phyloP scores from a whole-genome alignment of 1,140 invertebrate genomes.

The Chlorops oryzae region DNA sequence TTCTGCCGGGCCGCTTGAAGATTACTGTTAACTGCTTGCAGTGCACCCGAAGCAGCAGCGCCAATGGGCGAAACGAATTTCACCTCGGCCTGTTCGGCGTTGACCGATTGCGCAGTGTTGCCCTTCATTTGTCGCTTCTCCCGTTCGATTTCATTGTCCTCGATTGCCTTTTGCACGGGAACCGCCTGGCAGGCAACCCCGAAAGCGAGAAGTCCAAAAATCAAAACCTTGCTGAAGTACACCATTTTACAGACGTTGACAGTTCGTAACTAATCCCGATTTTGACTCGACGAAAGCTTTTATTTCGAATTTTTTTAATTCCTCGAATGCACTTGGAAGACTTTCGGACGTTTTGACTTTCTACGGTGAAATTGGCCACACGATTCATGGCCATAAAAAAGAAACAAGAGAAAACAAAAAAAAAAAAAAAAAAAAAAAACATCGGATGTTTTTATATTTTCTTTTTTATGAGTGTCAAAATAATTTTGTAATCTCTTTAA shows the following conservation, averaged over 20 bases:
- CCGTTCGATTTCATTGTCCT: slow-evolving; percentile 13
- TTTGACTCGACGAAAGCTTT: slow-evolving; percentile 21
- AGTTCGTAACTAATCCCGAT: slow-evolving; percentile 33
- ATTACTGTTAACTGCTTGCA: too few species aligned
- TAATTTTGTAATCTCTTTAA: slow-evolving; percentile 45
- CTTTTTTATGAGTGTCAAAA: slow-evolving; percentile 31
- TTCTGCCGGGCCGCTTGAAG: not conserved
- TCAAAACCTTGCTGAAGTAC: slow-evolving; percentile 14
- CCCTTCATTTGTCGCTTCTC: slow-evolving; percentile 31
- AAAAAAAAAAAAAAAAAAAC: slow-evolving; percentile 8
- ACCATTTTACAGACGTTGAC: slow-evolving; percentile 22
- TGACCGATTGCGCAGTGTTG: too few species aligned
- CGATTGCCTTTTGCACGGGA: slow-evolving; percentile 22
- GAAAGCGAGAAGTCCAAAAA: slow-evolving; percentile 23
- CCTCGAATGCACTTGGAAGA: not conserved
- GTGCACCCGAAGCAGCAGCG: slow-evolving; percentile 20
- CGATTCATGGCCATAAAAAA: slow-evolving; percentile 5
- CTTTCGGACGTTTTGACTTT: slow-evolving; percentile 21
- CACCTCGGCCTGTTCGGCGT: slow-evolving; percentile 22
- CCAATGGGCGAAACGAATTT: slow-evolving; percentile 24
- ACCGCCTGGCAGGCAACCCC: slow-evolving; percentile 12
- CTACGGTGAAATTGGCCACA: slow-evolving; percentile 21
- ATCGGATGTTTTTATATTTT: slow-evolving; percentile 27
- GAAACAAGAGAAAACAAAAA: not conserved
- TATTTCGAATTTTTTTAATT: slow-evolving; percentile 22